Percentiles rank a stretch among this genome's conserved stretches.
Conservation (phyloP, 2,888 invertebrate genomes). For the Diploptera punctata region DNA sequence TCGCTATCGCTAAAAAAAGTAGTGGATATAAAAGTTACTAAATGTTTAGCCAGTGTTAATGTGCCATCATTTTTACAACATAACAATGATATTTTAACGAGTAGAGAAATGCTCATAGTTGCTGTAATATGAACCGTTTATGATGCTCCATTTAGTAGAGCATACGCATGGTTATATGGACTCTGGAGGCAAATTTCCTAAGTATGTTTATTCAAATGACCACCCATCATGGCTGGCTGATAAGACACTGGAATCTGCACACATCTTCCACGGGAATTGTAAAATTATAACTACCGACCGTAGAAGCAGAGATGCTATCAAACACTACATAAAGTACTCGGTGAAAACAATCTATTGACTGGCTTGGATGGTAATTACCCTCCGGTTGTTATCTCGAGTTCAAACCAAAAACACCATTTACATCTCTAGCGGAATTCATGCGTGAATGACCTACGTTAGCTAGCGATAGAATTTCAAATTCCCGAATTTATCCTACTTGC, state of each 20-base stretch:
- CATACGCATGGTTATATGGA: too few relatives aligned
- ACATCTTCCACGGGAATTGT: neutral
- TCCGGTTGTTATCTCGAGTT: neutral
- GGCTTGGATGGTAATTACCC: neutral
- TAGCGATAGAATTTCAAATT: too few relatives aligned
- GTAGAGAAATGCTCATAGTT: too few relatives aligned
- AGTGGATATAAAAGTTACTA: too few relatives aligned
- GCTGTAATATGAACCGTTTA: too few relatives aligned
- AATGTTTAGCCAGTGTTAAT: too few relatives aligned
- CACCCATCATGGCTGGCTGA: neutral
- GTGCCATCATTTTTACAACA: too few relatives aligned
- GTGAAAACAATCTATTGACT: constrained; percentile 1
- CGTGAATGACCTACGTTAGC: neutral
- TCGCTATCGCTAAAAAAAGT: too few relatives aligned
- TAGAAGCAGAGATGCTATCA: neutral
- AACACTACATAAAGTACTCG: neutral
- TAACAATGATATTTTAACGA: too few relatives aligned
- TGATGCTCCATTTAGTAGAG: too few relatives aligned
- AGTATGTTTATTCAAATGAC: neutral
- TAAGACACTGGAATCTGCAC: neutral
- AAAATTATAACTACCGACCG: neutral
- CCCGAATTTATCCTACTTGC: too few relatives aligned
- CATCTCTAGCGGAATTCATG: too few relatives aligned
- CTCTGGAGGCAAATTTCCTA: neutral
- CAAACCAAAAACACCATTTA: neutral